Evolutionary conservation across 53 echinoderm and acorn worm genomes (phyloP), one percentile per base, ranked within the genome.

Genomic region (Mesocentrotus franciscanus): DNA sequence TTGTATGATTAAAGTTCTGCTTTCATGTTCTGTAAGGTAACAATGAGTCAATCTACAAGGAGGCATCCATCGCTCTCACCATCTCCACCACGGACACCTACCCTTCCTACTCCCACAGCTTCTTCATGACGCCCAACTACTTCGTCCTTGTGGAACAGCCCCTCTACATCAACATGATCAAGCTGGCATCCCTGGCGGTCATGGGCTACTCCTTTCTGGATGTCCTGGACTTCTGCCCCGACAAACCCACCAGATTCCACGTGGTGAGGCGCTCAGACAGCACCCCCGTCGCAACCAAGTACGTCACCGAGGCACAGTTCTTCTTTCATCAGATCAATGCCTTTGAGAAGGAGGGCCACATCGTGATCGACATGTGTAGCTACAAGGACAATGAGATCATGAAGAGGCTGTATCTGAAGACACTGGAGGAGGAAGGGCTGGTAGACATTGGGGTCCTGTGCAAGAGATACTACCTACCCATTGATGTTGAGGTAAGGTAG

Each of bases 61-160:
- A 94, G 15, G 94, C 94, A 18, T 83, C 94, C 34, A 66, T 94
- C 16, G 84, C 61, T 20, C 94, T 94, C 29, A 94, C 58, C 39
- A 60, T 94, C 32, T 75, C 94, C 34, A 20, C 64, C 64, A 94
- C 95, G 42, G 91, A 95, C 56, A 64, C 92, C 26, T 78, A 96
- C 76, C 97, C 97, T 1, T 95, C 97, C 18, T 97, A 97, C 93
- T 96, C 71, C 66, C 97, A 97, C 79, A 97, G 97, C 96, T 97
- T 95, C 93, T 96, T 96, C 85, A 96, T 97, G 83, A 96, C 97
- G 0, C 92, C 95, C 9, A 95, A 97, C 95, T 97, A 75, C 89
- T 60, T 97, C 36, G 92, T 97, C 27, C 89, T 97, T 4, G 95
- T 97, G 0, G 97, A 97, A 70, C 97, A 97, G 58, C 97, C 97